Base-by-base conservation (phyloP, 2,113 vertebrate species). In the Calypte anna region DNA sequence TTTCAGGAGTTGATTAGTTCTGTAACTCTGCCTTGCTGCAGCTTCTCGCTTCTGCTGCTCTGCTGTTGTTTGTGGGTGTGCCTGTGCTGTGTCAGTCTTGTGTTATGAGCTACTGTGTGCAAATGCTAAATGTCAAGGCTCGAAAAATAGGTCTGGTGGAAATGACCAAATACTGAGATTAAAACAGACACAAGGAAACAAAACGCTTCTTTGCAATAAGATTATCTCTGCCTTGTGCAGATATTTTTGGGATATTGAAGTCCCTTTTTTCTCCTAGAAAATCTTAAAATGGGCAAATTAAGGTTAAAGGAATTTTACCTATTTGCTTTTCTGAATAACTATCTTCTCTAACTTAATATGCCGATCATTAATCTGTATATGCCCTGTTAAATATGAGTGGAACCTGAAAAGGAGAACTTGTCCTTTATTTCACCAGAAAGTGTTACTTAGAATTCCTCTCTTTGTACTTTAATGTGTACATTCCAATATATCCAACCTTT, bases 31-130 rank as follows among this genome's bases (percentile, higher is more conserved):
- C 50, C 46, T 83, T 73, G 79, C 88, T 94, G 9, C 62, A 82
- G 86, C 96, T 95, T 89, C 86, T 94, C 0, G 86, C 95, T 95
- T 89, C 88, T 91, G 92, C 94, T 94, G 74, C 81, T 93, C 84
- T 91, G 90, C 69, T 88, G 43, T 10, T 69, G n/a, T 74, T 36
- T 77, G 2, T 82, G 77, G 68, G 67, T 82, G 78, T 55, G 82
- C 82, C 82, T 55, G 66, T 87, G 63, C 79, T 57, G 17, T 82
- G 78, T 74, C 70, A 66, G 0, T 77, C 66, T 74, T n/a, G 75
- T 63, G 44, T 6, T 83, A 20, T 6, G 24, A 95, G 91, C 88
- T 93, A 10, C 57, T 78, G 48, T 72, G 80, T 66, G 94, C 85
- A 75, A 62, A 50, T 58, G 73, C 88, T 86, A 61, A 75, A 66